These are phyloP conservation scores for Aphrocallistes beatrix DNA, from an alignment of 37 sponge, comb jelly and placozoan genomes.

Conservation along the genomic window DNA sequence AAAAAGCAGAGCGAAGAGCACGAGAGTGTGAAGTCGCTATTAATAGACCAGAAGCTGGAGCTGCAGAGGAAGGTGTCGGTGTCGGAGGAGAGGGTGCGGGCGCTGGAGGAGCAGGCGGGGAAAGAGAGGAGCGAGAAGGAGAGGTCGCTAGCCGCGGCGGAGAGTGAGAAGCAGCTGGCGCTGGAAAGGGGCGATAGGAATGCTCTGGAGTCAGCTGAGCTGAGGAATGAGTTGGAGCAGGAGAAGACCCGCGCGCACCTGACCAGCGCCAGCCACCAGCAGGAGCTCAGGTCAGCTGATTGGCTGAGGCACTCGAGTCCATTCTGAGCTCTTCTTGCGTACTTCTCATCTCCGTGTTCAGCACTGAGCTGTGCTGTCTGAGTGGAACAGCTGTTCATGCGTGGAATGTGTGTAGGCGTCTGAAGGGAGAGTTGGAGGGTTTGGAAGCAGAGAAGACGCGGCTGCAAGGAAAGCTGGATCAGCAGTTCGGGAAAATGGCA, in stretches of 20 bases:
- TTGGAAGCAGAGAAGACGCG: not conserved
- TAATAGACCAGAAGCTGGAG: not conserved
- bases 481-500: not conserved
- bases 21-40: constrained; percentile 3
- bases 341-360: no score
- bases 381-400: no score
- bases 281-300: not conserved
- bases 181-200: not conserved
- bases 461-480: not conserved
- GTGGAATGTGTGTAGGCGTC: no score
- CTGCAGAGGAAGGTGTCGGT: not conserved
- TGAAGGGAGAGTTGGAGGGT: not conserved
- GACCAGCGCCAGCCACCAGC: not conserved
- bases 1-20: not conserved
- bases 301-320: no score
- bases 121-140: not conserved
- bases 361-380: no score
- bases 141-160: not conserved
- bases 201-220: not conserved
- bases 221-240: not conserved
- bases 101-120: not conserved
- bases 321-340: no score
- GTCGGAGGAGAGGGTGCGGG: not conserved
- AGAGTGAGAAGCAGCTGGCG: not conserved
- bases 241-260: not conserved